Conservation (phyloP, 1,140 invertebrate genomes). For the Drosophila aff. region DNA sequence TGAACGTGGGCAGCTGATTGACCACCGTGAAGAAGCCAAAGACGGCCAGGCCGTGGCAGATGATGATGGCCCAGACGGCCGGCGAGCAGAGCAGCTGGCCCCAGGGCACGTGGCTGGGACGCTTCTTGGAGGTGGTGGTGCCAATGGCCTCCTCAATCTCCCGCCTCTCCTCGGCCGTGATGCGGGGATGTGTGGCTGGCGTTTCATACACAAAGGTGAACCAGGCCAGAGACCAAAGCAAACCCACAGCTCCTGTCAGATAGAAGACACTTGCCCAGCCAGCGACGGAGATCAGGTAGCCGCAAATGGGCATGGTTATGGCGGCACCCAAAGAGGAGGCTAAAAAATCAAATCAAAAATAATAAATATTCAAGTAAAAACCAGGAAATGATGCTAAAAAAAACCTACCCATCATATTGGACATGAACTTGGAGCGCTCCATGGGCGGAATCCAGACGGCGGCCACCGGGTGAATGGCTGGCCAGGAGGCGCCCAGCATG, state of each 20-base stretch:
- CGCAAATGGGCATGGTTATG: slow-evolving; percentile 92
- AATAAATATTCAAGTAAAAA: neutral
- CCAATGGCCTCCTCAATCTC: slow-evolving; percentile 92
- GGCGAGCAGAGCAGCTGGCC: slow-evolving; percentile 90
- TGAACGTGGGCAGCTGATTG: slow-evolving; percentile 96
- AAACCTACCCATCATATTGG: slow-evolving; percentile 93
- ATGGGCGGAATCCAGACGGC: slow-evolving; percentile 96
- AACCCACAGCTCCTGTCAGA: slow-evolving; percentile 91
- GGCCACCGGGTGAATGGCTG: slow-evolving; percentile 94
- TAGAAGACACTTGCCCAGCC: slow-evolving; percentile 95
- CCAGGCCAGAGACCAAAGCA: slow-evolving; percentile 94
- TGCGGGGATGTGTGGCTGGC: slow-evolving; percentile 94
- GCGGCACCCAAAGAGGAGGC: slow-evolving; percentile 93
- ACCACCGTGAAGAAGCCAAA: slow-evolving; percentile 98
- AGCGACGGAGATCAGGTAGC: slow-evolving; percentile 90
- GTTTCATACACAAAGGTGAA: slow-evolving; percentile 93
- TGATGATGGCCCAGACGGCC: slow-evolving; percentile 96
- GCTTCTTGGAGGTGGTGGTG: slow-evolving; percentile 86
- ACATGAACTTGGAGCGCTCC: slow-evolving; percentile 94
- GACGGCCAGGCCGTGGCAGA: slow-evolving; percentile 95
- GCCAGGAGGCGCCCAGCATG: slow-evolving; percentile 94
- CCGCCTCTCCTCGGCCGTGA: slow-evolving; percentile 91
- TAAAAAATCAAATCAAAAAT: slow-evolving; percentile 54
- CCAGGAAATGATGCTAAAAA: no score
- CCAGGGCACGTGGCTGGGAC: slow-evolving; percentile 92